Conservation (phyloP, 2,113 vertebrate species). For the Phaetusa simplex region DNA sequence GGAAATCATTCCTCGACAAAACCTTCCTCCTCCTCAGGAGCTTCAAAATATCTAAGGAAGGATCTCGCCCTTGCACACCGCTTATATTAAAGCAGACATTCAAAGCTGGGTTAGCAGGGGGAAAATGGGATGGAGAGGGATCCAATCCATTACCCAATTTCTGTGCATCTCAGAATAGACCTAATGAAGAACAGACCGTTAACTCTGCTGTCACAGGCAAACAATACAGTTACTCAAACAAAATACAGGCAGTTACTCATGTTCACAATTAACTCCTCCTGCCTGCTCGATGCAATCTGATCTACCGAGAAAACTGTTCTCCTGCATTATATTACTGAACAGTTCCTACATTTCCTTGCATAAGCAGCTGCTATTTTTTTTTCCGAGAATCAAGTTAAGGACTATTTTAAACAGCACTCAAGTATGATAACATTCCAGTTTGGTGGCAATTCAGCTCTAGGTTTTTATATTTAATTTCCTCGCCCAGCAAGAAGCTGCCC, state of each 20-base stretch:
- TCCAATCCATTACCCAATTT: accelerated
- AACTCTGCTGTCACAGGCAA: neutral
- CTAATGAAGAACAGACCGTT: accelerated
- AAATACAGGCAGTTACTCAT: neutral
- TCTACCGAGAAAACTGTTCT: neutral
- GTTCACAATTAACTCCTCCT: neutral
- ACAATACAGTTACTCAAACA: neutral
- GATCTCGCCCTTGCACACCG: neutral
- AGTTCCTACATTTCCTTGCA: neutral
- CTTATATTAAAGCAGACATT: accelerated
- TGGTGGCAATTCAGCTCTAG: neutral
- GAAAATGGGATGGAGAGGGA: neutral
- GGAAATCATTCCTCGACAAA: neutral
- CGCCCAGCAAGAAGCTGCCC: constrained; percentile 27
- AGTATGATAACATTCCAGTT: neutral
- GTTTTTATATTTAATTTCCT: constrained; percentile 47
- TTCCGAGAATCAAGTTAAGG: neutral
- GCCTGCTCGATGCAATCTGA: neutral
- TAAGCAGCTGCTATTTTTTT: neutral
- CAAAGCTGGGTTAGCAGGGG: neutral
- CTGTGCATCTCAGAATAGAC: accelerated
- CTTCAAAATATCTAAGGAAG: neutral
- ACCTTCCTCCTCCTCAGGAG: neutral
- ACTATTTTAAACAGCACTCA: constrained; percentile 30
- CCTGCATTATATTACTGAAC: neutral